Percentiles rank a stretch among this genome's conserved stretches.
These are phyloP conservation scores for Bucorvus abyssinicus DNA, from an alignment of 2,797 vertebrate species.

Conservation along the genomic window DNA sequence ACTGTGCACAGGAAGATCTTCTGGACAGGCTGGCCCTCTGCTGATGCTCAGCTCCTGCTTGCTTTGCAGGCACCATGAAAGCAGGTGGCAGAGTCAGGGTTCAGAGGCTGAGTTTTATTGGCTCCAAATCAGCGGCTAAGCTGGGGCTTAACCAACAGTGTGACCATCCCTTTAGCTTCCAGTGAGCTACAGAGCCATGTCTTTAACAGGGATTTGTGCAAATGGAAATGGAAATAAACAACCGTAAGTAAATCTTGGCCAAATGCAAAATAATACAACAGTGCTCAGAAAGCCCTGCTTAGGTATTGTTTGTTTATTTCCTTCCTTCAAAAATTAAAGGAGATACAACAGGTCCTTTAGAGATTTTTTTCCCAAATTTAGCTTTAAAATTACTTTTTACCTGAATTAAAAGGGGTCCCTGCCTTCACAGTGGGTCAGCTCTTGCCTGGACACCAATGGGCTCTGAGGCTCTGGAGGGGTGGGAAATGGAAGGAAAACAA, in stretches of 20 bases:
- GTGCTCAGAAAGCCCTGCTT: not conserved
- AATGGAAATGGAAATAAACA: conserved; percentile 7
- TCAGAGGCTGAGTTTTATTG: not conserved
- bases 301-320: not conserved
- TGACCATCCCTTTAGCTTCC: not conserved
- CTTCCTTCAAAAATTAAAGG: not conserved
- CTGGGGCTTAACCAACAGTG: not conserved
- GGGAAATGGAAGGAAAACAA: not conserved
- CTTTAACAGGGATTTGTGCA: not conserved
- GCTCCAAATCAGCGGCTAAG: not conserved
- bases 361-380: not conserved
- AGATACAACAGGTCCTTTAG: not conserved
- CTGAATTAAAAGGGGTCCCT: not conserved
- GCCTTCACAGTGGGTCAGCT: not conserved
- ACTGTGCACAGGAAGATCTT: not conserved
- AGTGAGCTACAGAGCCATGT: not conserved
- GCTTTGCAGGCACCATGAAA: not conserved
- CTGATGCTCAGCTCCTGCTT: not conserved
- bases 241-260: not conserved
- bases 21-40: not conserved
- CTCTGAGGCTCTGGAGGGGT: not conserved
- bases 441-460: not conserved
- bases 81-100: not conserved
- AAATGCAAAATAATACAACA: not conserved
- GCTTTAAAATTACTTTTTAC: not conserved